Percentiles rank a stretch among this genome's conserved stretches.
phyloP scores from a whole-genome alignment of 2,113 vertebrate species.

The Balaeniceps rex region DNA sequence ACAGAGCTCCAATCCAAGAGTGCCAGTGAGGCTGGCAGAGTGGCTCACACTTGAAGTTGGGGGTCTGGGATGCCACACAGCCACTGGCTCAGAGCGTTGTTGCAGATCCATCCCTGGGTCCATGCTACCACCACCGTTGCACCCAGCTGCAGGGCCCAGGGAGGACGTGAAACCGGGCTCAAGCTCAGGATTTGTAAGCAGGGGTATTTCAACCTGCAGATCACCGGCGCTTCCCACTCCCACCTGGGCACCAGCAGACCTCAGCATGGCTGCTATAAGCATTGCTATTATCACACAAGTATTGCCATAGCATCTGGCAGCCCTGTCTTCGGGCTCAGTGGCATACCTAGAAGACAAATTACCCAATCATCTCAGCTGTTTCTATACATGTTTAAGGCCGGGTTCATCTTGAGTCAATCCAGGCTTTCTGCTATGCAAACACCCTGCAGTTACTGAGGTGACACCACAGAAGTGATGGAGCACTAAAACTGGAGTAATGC shows the following conservation, averaged over 20 bases:
- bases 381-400: background rate
- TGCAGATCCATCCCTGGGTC: background rate
- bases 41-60: background rate
- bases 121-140: too few species aligned
- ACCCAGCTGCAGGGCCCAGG: background rate
- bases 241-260: background rate
- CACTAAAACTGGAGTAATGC: background rate
- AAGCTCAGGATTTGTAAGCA: background rate
- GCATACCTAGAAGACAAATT: background rate
- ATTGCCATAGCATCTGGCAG: background rate
- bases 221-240: background rate
- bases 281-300: background rate
- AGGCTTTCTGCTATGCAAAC: background rate
- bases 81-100: background rate
- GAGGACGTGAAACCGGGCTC: background rate
- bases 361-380: background rate
- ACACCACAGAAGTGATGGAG: background rate
- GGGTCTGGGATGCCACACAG: background rate
- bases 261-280: background rate
- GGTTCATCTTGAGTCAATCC: background rate
- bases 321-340: rapidly evolving
- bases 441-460: background rate
- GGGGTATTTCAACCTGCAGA: background rate
- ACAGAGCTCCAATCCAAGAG: rapidly evolving
- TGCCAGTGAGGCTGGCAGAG: background rate